These are phyloP conservation scores for Rhamphomyia laevipes DNA, from an alignment of 2,888 invertebrate species.

Conservation along the genomic window DNA sequence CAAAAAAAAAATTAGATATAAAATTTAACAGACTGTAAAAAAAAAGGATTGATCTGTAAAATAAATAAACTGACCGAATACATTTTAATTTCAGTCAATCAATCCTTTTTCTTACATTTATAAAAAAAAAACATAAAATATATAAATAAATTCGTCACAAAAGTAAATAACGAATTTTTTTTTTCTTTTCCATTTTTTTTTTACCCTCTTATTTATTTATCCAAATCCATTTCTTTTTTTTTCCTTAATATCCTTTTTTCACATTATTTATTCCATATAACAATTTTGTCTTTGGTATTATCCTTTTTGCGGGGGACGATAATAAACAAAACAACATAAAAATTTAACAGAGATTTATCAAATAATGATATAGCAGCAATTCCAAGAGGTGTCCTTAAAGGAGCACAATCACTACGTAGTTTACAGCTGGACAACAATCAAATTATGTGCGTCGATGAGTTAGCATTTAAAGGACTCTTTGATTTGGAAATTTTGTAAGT, in stretches of 20 bases:
- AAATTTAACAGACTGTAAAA: no score
- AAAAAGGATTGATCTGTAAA: no score
- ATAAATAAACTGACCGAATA: no score
- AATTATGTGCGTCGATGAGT: constrained; percentile 79
- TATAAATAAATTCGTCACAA: no score
- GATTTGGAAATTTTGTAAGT: constrained; percentile 80
- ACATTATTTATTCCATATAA: background rate
- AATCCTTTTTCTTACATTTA: no score
- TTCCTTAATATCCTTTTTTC: background rate
- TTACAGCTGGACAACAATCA: constrained; percentile 85
- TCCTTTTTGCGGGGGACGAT: no score
- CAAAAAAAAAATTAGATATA: no score
- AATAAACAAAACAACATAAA: no score
- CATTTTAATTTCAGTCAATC: no score
- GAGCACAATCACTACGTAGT: constrained; percentile 64
- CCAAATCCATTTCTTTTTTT: background rate
- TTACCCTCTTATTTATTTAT: background rate
- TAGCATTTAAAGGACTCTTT: constrained; percentile 65
- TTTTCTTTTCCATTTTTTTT: no score
- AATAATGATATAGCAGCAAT: constrained; percentile 75
- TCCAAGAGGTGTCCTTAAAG: constrained; percentile 66
- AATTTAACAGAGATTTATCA: constrained; percentile 63
- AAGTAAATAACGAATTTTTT: no score
- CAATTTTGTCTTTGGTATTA: background rate
- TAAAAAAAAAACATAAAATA: no score